Evolutionary conservation across 2,888 invertebrate species (phyloP).

Genomic region (Prenolepis imparis): DNA sequence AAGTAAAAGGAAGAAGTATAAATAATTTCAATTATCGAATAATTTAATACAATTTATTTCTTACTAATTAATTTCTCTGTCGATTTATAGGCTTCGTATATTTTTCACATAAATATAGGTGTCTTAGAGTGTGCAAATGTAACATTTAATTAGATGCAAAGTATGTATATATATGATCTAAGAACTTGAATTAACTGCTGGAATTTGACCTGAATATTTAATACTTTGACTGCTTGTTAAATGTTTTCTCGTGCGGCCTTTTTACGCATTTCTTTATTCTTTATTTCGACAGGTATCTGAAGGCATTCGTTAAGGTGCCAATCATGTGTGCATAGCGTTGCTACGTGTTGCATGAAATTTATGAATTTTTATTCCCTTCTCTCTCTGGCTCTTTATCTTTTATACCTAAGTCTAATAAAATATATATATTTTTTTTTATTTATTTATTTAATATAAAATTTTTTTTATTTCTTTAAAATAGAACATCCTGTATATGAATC

Average conservation of each 20-base stretch:
- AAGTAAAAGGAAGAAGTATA: not conserved
- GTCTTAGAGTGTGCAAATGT: not conserved
- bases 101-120: not conserved
- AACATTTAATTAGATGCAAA: not conserved
- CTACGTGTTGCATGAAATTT: not conserved
- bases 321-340: not conserved
- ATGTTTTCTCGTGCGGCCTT: not conserved
- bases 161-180: too few relatives aligned
- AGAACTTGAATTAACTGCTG: not conserved
- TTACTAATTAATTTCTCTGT: not conserved
- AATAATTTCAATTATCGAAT: not conserved
- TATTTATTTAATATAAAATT: too few relatives aligned
- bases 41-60: not conserved
- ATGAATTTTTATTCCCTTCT: not conserved
- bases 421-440: too few relatives aligned
- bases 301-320: not conserved
- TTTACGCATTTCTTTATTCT: not conserved
- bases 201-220: not conserved
- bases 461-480: too few relatives aligned
- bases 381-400: not conserved
- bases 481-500: not conserved
- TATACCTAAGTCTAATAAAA: not conserved
- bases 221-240: constrained; percentile 1
- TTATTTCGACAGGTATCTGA: not conserved
- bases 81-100: not conserved